Percentiles rank a stretch among this genome's conserved stretches.
Conservation (phyloP, 2,113 vertebrate genomes). For the Azemiops feae region DNA sequence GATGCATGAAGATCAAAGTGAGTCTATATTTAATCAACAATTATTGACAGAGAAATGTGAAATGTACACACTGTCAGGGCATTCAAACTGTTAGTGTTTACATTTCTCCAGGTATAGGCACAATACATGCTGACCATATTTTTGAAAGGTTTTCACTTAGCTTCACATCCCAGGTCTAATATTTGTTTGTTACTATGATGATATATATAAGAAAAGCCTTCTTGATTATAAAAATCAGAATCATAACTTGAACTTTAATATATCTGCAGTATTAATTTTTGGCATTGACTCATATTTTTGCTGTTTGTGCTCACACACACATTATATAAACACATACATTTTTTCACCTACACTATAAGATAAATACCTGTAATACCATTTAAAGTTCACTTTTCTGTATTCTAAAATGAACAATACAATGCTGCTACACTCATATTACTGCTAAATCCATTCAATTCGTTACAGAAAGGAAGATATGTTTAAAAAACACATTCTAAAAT, state of each 20-base stretch:
- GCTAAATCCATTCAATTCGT: constrained; percentile 9
- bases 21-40: neutral
- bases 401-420: neutral
- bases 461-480: neutral
- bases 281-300: neutral
- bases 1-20: neutral
- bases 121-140: neutral
- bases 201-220: neutral
- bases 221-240: neutral
- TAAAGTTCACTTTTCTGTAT: neutral
- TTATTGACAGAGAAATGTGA: neutral
- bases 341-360: neutral
- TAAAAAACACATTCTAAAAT: constrained; percentile 53
- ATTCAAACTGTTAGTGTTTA: neutral
- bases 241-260: neutral
- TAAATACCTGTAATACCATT: neutral
- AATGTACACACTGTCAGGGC: neutral
- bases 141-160: neutral
- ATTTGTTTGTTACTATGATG: neutral
- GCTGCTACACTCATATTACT: neutral
- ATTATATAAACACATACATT: neutral
- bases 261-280: neutral
- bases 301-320: neutral
- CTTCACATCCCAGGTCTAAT: neutral
- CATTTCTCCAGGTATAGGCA: neutral